Evolutionary conservation across 2,888 invertebrate genomes (phyloP), one percentile per base, ranked within the genome.

Genomic region (Papilio protenor): DNA sequence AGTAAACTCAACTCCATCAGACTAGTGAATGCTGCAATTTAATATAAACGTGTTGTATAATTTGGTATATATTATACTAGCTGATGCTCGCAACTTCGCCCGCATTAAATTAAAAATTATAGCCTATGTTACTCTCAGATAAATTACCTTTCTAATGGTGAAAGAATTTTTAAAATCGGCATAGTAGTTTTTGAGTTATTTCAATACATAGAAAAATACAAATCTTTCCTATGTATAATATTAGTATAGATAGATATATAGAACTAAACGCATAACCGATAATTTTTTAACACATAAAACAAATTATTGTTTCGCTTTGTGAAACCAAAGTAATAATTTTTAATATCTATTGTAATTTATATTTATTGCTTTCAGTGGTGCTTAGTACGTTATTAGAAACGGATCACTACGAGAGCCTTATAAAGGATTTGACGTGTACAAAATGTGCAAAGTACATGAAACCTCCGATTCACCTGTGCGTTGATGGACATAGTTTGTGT

Each of bases 401-500:
- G 79, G 94, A 95, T 70, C 95, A 95, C 87, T 95, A 95, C 85
- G 91, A 88, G 83, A 91, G 94, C 79, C 85, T 95, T 75, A 94
- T 94, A 81, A 92, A 92, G 82, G 95, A 95, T 55, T 83, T 95
- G 81, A 94, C 95, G 73, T 95, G 95, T 81, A 90, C 90, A 52
- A 92, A 92, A 85, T 95, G 95, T 85, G 89, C 85, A 80, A 91
- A 89, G 66, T 95, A 95, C 81, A 94, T 95, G 93, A 90, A 91
- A 79, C 94, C 95, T 0, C 95, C 95, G 10, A 93, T 95, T 78
- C 91, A 91, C 78, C 87, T 95, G 6, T 95, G 95, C 71, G 92
- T 93, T 80, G 92, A 94, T 79, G 95, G 95, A 12, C 95, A 95
- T 83, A 94, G 95, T 81, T 84, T 92, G 40, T 95, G 95, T 81